Evolutionary conservation across 2,888 invertebrate species (phyloP), one percentile per base, ranked within the genome.

Genomic region (Sericinus montela): DNA sequence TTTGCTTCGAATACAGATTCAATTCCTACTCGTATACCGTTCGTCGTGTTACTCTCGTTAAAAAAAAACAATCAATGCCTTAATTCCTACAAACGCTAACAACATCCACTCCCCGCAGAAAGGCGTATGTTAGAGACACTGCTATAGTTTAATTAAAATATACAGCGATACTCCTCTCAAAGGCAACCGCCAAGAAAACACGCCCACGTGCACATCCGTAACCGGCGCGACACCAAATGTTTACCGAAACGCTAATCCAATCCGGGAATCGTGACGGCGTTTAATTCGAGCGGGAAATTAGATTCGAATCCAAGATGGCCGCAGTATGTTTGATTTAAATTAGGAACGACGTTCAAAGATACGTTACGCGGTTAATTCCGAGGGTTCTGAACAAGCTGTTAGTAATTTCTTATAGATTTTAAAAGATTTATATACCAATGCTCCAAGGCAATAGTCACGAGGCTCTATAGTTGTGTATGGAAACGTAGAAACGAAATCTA

Each of bases 241-340:
- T 73, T 73, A 62, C 67, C 57, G 54, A 62, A 63, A 62, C 64
- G 58, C 64, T 80, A 81, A 82, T 79, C 74, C 65, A 68, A 80
- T 80, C 63, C 49, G 60, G 62, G 59, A 59, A 70, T 74, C 70
- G 68, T 72, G 66, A 63, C 70, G 69, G 65, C 69, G 69, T 78
- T 78, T 75, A 78, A 77, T 74, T 72, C 69, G 64, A 69, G 62
- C 61, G 67, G 80, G 79, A 79, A 82, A 80, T 83, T 80, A 80
- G 75, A 80, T 81, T 70, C 57, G 67, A 63, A 69, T 69, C 66
- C 65, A 63, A 63, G 65, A 62, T 65, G 37, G 68, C 55, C 69
- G 63, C 63, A 56, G 55, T 43, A 64, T 76, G 75, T 80, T 82
- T 79, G 78, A 77, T 77, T 80, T 75, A 69, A 75, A 77, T 80